Evolutionary conservation across 2,113 vertebrate genomes (phyloP).

Genomic region (Rhipidura dahli): DNA sequence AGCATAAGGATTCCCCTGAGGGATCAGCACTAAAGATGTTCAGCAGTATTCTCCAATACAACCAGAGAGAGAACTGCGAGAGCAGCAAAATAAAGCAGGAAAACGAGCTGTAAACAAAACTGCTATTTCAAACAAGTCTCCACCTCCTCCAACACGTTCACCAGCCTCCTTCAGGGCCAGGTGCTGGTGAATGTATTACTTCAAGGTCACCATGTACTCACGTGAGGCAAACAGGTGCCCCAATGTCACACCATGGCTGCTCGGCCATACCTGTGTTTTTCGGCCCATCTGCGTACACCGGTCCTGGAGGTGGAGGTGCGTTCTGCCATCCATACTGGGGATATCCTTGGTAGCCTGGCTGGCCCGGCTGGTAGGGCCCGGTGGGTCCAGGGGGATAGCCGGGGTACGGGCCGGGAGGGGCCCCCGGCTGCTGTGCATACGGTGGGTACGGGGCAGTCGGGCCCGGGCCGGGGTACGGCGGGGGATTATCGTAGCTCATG

Average conservation of each 20-base stretch:
- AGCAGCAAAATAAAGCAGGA: not conserved
- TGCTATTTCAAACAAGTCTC: not conserved
- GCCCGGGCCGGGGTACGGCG: slow-evolving; percentile 84
- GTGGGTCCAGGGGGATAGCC: slow-evolving; percentile 75
- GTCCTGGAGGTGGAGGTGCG: slow-evolving; percentile 79
- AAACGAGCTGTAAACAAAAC: not conserved
- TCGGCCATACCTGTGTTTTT: slow-evolving; percentile 88
- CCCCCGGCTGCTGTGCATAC: slow-evolving; percentile 77
- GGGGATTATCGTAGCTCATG: slow-evolving; percentile 90
- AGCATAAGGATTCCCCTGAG: not conserved
- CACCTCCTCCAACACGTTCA: not conserved
- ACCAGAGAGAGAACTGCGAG: not conserved
- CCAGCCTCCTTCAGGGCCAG: not conserved
- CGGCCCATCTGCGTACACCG: slow-evolving; percentile 82
- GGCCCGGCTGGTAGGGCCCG: slow-evolving; percentile 81
- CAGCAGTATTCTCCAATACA: not conserved
- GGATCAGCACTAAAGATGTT: not conserved
- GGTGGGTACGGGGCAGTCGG: slow-evolving; percentile 84
- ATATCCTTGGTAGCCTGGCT: slow-evolving; percentile 84
- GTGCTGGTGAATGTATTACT: not conserved
- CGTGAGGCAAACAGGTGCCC: not conserved
- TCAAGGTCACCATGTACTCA: not conserved
- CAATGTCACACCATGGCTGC: rapidly evolving
- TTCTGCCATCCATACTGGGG: slow-evolving; percentile 84
- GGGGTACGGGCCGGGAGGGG: slow-evolving; percentile 65